phyloP scores from a whole-genome alignment of 2,797 vertebrate species.

The Chromobotia macracanthus region DNA sequence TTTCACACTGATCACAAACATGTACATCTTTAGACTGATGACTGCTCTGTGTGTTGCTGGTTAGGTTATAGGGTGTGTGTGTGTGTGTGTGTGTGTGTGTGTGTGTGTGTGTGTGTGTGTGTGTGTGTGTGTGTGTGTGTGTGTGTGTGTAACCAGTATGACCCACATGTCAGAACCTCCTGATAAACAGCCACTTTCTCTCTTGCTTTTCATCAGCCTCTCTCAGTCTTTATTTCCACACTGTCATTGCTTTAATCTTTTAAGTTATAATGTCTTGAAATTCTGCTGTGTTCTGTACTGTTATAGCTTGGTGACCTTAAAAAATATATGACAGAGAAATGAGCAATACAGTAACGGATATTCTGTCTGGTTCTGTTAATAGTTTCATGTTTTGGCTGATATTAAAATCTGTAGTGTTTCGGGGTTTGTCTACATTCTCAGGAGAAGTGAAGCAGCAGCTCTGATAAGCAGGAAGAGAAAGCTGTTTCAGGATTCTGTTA shows the following conservation, averaged over 20 bases:
- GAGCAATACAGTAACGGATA: too few species aligned
- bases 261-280: too few species aligned
- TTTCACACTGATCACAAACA: not conserved
- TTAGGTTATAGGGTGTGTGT: conserved; percentile 1
- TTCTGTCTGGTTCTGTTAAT: too few species aligned
- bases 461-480: not conserved
- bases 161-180: conserved; percentile 4
- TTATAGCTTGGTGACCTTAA: too few species aligned
- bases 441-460: not conserved
- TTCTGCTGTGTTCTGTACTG: too few species aligned
- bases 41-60: conserved; percentile 15
- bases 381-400: not conserved
- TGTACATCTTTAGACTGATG: not conserved
- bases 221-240: not conserved
- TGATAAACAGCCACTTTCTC: not conserved
- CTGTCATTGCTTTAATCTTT: too few species aligned
- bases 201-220: not conserved
- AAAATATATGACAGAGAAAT: too few species aligned
- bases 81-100: too few species aligned
- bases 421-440: not conserved
- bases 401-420: not conserved
- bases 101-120: too few species aligned
- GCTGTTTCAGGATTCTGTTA: not conserved
- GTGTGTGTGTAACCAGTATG: not conserved
- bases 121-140: too few species aligned